These are phyloP conservation scores for Acheta domesticus DNA, from an alignment of 2,888 invertebrate species.

Conservation along the genomic window DNA sequence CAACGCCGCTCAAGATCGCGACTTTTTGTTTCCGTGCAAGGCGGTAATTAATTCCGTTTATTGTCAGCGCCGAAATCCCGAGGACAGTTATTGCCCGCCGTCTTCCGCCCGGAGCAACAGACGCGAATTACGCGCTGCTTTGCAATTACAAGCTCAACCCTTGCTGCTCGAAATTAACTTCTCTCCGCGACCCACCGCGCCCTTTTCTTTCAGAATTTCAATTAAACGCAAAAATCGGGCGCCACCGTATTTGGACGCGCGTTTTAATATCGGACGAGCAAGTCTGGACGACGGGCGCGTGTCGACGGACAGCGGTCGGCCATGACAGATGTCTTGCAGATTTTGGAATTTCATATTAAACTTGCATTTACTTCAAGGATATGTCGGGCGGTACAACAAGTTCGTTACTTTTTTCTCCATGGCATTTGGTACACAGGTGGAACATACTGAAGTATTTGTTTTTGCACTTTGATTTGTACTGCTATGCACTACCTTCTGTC, in stretches of 20 bases:
- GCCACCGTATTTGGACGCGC: not conserved
- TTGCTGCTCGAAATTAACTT: not conserved
- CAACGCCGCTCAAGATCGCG: no score
- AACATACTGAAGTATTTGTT: no score
- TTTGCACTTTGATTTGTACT: no score
- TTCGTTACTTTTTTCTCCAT: no score
- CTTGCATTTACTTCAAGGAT: no score
- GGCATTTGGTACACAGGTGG: no score
- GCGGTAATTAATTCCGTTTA: not conserved
- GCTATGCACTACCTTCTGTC: no score
- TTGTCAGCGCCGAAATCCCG: not conserved
- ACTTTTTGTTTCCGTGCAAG: not conserved
- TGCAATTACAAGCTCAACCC: constrained; percentile 18
- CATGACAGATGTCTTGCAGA: not conserved
- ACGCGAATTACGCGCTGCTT: constrained; percentile 7
- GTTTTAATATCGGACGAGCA: not conserved
- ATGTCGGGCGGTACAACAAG: no score
- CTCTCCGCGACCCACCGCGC: not conserved
- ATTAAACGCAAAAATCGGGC: constrained; percentile 2
- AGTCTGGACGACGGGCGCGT: not conserved
- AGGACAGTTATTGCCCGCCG: not conserved
- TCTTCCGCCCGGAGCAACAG: not conserved
- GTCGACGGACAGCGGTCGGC: not conserved
- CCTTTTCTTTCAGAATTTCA: constrained; percentile 8
- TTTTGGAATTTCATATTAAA: no score